These are phyloP conservation scores for Turnix velox DNA, from an alignment of 2,113 vertebrate species.

Conservation along the genomic window DNA sequence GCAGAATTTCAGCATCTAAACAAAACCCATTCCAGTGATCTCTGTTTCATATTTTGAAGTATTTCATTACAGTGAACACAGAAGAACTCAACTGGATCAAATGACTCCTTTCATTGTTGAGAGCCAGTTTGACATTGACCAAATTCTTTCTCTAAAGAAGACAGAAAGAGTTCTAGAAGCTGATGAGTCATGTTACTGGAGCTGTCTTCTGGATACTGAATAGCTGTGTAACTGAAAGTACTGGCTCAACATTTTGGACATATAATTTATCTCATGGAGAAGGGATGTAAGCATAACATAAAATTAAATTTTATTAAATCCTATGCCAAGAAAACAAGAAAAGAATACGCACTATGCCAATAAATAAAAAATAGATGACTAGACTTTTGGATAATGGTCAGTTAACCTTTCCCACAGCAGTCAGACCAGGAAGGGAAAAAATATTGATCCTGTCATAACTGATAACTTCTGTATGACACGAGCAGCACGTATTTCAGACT, in stretches of 20 bases:
- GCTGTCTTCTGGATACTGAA: background rate
- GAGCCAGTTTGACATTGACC: background rate
- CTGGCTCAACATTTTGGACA: background rate
- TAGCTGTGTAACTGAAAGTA: background rate
- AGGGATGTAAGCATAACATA: background rate
- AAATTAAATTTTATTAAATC: background rate
- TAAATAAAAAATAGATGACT: background rate
- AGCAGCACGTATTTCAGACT: background rate
- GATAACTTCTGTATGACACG: background rate
- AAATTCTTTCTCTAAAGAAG: background rate
- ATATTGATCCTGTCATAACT: background rate
- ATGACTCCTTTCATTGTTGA: background rate
- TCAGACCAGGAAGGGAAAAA: background rate
- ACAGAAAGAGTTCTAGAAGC: background rate
- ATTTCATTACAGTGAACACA: background rate
- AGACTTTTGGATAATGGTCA: background rate
- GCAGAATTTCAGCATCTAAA: constrained; percentile 5
- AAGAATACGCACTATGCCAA: background rate
- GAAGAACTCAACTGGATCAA: constrained; percentile 3
- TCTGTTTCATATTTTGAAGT: background rate
- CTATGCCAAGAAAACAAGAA: background rate
- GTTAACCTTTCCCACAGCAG: background rate
- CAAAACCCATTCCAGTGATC: background rate
- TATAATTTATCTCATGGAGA: background rate
- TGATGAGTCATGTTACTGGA: background rate